Percentiles rank a stretch among this genome's conserved stretches.
phyloP scores from a whole-genome alignment of 1,140 invertebrate genomes.

The Hirudo medicinalis region DNA sequence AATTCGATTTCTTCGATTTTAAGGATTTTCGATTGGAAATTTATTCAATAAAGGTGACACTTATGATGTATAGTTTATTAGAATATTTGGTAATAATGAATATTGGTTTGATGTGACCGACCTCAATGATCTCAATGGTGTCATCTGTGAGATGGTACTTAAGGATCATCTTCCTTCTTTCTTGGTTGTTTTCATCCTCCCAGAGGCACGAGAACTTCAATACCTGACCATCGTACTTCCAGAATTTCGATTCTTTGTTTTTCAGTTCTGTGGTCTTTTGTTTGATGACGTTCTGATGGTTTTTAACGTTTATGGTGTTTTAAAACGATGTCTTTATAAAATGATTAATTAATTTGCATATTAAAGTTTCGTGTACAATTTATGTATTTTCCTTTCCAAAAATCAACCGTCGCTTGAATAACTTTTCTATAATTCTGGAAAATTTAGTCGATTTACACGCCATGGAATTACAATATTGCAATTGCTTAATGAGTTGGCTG shows the following conservation, averaged over 20 bases:
- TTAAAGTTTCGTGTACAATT: no score
- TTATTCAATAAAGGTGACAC: background rate
- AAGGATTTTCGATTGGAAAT: background rate
- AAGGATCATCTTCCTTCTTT: constrained; percentile 38
- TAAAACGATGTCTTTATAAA: background rate
- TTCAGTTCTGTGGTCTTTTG: no score
- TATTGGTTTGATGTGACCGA: background rate
- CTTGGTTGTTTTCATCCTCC: constrained; percentile 39
- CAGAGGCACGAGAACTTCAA: constrained; percentile 40
- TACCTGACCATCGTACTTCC: constrained; percentile 42
- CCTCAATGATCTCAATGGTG: constrained; percentile 40
- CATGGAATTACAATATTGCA: no score
- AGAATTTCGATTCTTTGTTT: constrained; percentile 25
- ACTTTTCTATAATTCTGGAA: no score
- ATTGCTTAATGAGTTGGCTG: background rate
- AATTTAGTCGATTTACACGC: no score
- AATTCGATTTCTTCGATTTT: background rate
- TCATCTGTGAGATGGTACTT: constrained; percentile 43
- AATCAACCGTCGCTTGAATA: background rate
- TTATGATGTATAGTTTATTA: no score
- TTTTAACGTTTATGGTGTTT: no score
- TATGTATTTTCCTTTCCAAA: background rate
- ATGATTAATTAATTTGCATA: no score
- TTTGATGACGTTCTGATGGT: no score
- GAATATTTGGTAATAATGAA: background rate